Base-by-base conservation (phyloP, 1,140 invertebrate genomes). In the Hycleus phaleratus region DNA sequence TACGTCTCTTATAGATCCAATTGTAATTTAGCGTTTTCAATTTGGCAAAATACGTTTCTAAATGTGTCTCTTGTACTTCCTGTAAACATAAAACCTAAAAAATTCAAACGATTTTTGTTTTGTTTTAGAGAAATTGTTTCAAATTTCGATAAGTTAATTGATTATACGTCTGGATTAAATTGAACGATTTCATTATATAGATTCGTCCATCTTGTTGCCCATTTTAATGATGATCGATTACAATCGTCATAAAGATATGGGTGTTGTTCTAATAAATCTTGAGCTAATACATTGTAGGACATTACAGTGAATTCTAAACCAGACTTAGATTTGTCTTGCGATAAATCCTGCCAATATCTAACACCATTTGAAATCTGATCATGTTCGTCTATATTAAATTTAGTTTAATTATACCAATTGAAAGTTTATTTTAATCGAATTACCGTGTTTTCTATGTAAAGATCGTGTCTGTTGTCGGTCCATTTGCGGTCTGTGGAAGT, bases 251-350 rank as follows among this genome's bases (percentile, higher is more conserved):
- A 97, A 3, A 97, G 75, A 70, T 86, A 79, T 0, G 75, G 69
- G 74, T 96, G 88, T 55, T 81, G 74, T 64, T 88, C 81, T 40
- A 96, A 61, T 26, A 95, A 75, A 60, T 85, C 79, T 74, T 95
- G 93, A 0, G 93, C 86, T 38, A 97, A 73, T 38, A 97, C 85
- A 75, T 97, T 97, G 71, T 95, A 97, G 0, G 85, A 89, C 63
- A 93, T 71, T n/a, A 81, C 18, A 11, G 60, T 67, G 52, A 74
- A 73, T 12, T 55, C 49, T 39, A 68, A 59, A 40, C 65, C 61
- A 8, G 3, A 4, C 4, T 42, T 42, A 38, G 60, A 51, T 43
- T 60, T 66, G 18, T n/a, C 12, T 46, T 18, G 56, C 8, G 45
- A 39, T 11, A 46, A n/a, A 47, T 47, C 18, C 24, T 55, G 44